Conservation (phyloP, 2,113 vertebrate genomes). For the Sorex fumeus region DNA sequence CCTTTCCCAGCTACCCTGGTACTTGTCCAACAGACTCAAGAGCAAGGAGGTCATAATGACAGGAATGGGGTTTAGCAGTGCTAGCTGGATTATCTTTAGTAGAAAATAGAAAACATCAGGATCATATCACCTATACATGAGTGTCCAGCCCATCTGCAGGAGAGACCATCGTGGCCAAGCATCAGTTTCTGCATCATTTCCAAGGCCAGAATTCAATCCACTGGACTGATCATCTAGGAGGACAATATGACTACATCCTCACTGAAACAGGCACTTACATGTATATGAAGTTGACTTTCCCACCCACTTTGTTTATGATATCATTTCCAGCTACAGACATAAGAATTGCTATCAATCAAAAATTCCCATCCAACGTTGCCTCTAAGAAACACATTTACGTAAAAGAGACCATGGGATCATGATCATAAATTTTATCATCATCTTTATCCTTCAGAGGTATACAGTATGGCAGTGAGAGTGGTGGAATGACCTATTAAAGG, state of each 20-base stretch:
- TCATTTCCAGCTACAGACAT: background rate
- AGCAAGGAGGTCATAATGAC: background rate
- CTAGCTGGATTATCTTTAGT: background rate
- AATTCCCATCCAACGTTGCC: background rate
- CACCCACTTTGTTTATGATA: conserved; percentile 7
- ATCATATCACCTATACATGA: background rate
- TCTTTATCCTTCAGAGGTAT: background rate
- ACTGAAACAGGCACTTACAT: background rate
- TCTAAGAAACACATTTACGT: conserved; percentile 6
- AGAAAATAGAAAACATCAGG: background rate
- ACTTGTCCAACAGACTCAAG: background rate
- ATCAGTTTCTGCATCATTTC: background rate
- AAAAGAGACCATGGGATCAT: background rate
- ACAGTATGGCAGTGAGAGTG: background rate
- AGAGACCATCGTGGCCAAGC: background rate
- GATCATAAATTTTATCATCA: background rate
- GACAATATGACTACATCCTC: background rate
- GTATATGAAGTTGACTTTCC: background rate
- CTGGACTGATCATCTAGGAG: background rate
- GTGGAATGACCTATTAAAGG: background rate
- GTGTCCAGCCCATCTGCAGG: background rate
- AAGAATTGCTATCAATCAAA: background rate
- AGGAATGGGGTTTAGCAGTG: background rate
- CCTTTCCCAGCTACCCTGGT: background rate
- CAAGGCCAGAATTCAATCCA: background rate